Evolutionary conservation across 2,888 invertebrate species (phyloP), one percentile per base, ranked within the genome.

Genomic region (Drosophila algonquin): DNA sequence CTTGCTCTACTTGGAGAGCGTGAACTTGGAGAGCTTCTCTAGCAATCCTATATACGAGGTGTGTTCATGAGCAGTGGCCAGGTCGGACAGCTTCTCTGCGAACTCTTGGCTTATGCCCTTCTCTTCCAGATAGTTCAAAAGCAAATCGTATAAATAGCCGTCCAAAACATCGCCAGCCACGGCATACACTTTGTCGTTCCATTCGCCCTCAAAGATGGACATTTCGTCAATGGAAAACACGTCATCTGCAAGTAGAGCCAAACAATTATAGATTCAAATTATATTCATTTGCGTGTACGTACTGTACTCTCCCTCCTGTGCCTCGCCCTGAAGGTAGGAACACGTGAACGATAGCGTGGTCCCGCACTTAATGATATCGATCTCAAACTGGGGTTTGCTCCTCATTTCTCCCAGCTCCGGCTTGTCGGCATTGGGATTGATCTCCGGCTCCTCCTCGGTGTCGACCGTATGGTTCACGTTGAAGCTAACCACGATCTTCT

Each of bases 391-490:
- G 0, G 99, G 99, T 91, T 96, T 96, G 54, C 98, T 98, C 74
- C 96, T 95, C 95, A 98, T 95, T 92, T 97, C 97, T 0, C 95
- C 94, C 75, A 96, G 93, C 79, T 97, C 96, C 51, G 95, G 94
- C 92, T 96, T 96, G 62, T 96, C 95, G 1, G 89, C 85, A 70
- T 92, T 92, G 1, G 93, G 93, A 77, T 95, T 94, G 2, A 94
- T 76, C 65, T 95, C 95, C 1, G 95, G 94, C 54, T 95, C 96
- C 5, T 94, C 90, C 58, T 97, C 97, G 0, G 97, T 94, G 90
- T 98, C 98, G 0, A 99, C 98, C 0, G 98, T 97, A 92, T 98
- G 98, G 92, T 99, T 99, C 0, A 99, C 96, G 91, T 98, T 98
- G 92, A 98, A 96, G 63, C 94, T 95, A 51, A 99, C 94, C 57